These are phyloP conservation scores for Aphidius colemani DNA, from an alignment of 2,888 invertebrate species.

Conservation along the genomic window DNA sequence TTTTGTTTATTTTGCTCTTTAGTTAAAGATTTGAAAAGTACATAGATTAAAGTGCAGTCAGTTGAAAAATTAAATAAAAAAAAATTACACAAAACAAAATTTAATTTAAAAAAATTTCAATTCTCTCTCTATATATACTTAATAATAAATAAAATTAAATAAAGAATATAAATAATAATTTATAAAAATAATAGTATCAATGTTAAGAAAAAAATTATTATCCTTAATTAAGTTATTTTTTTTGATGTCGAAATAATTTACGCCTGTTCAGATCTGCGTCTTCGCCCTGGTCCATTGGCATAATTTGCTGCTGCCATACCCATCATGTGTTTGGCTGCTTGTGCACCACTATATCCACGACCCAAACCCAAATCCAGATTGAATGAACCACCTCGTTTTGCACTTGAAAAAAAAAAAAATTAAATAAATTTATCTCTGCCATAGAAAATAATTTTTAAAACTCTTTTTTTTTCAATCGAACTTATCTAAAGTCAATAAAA, in stretches of 20 bases:
- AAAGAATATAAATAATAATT: too few relatives aligned
- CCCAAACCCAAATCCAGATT: constrained; percentile 80
- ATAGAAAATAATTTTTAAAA: too few relatives aligned
- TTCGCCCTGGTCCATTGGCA: constrained; percentile 86
- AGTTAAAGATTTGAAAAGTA: not conserved
- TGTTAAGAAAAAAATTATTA: not conserved
- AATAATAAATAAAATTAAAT: too few relatives aligned
- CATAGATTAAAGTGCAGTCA: not conserved
- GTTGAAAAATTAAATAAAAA: not conserved
- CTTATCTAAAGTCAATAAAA: too few relatives aligned
- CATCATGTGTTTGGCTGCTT: constrained; percentile 90
- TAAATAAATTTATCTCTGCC: too few relatives aligned
- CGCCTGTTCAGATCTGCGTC: constrained; percentile 68
- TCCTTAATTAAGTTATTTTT: not conserved
- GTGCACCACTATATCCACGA: constrained; percentile 86
- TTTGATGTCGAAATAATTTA: constrained; percentile 35
- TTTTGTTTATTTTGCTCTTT: not conserved
- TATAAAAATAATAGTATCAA: too few relatives aligned
- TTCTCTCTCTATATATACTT: too few relatives aligned
- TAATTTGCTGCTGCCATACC: constrained; percentile 87
- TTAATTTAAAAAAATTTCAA: too few relatives aligned
- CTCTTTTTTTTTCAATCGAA: too few relatives aligned
- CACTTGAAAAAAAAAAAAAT: constrained; percentile 62
- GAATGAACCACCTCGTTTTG: constrained; percentile 70
- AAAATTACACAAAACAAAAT: too few relatives aligned